Evolutionary conservation across 23 tunicate species (phyloP).

Genomic region (Oikopleura vanhoeffeni): DNA sequence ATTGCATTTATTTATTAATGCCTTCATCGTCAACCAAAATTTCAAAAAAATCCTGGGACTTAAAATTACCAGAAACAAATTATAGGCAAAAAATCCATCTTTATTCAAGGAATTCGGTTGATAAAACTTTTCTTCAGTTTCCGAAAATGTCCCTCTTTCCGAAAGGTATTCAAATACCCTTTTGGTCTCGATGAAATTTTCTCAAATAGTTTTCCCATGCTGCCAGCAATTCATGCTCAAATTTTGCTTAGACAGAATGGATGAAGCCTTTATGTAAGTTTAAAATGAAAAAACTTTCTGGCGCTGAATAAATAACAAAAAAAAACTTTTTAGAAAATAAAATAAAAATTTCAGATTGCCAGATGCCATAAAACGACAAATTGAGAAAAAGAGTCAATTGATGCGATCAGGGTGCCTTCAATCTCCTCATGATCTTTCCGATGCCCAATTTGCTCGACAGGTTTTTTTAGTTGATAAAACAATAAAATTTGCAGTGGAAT

Average conservation of each 20-base stretch:
- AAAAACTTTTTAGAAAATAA: too few species aligned
- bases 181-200: background rate
- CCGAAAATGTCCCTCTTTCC: background rate
- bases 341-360: background rate
- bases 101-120: too few species aligned
- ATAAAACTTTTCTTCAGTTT: background rate
- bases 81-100: too few species aligned
- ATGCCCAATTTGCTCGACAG: background rate
- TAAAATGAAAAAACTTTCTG: background rate
- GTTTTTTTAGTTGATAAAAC: too few species aligned
- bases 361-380: background rate
- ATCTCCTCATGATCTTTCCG: background rate
- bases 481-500: too few species aligned
- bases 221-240: background rate
- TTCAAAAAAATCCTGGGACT: too few species aligned
- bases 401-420: background rate
- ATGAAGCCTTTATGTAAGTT: background rate
- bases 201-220: background rate
- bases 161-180: background rate
- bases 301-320: too few species aligned
- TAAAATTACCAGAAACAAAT: too few species aligned
- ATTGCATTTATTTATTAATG: too few species aligned
- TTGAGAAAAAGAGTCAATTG: background rate
- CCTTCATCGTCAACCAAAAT: too few species aligned
- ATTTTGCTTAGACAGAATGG: background rate